Evolutionary conservation across 2,888 invertebrate genomes (phyloP), one percentile per base, ranked within the genome.

Genomic region (Pardosa pseudoannulata): DNA sequence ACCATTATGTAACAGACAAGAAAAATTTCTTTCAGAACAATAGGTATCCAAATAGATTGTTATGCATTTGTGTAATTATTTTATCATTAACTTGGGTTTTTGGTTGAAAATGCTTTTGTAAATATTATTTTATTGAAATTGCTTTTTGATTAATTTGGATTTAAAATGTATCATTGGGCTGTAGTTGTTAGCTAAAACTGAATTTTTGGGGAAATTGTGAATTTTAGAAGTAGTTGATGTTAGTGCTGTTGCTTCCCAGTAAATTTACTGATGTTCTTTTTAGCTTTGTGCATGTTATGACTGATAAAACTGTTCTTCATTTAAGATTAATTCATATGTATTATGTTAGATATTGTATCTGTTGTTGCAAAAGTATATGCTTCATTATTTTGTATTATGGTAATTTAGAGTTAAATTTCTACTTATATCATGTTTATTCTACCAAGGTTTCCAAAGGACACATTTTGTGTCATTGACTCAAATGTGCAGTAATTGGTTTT

Each of bases 221-320:
- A 76, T 83, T 83, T 73, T 85, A 85, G 83, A 71, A 29, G 67
- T 85, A 85, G 83, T 83, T 78, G 68, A 85, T 78, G 83, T 85
- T 85, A 85, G 83, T 78, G 78, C 67, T 85, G 78, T 85, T 85
- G 70, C 78, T 85, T 78, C 83, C 83, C 83, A 72, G 83, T 85
- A 67, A 62, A 82, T 73, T 73, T 46, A 73, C 29, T 74, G 39
- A 71, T 75, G 68, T 70, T 82, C 62, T 75, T 70, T 81, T 75
- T 82, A 75, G 70, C 74, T 75, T 64, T 79, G 75, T 82, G 75
- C 70, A 67, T 82, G 83, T 82, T 76, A 75, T 71, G 46, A 46
- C 29, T 65, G 41, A 46, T 85, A 41, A 78, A 85, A 39, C 29
- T 67, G 56, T 56, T 82, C 31, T 73, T 80, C 73, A 62, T 85